phyloP scores from a whole-genome alignment of 1,140 invertebrate species.

The Calephelis nemesis region DNA sequence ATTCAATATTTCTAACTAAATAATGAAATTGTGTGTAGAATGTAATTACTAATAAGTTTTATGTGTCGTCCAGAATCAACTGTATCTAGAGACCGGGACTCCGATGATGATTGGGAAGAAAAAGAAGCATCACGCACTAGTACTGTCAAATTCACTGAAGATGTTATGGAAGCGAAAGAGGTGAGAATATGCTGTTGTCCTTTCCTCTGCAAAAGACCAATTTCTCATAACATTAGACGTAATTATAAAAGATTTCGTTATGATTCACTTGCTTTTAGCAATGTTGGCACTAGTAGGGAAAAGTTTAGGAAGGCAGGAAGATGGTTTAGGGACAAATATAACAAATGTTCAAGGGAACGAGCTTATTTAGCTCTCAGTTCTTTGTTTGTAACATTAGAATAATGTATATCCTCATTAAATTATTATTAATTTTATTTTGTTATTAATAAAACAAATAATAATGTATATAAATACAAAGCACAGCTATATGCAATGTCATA shows the following conservation, averaged over 20 bases:
- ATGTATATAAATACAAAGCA: not conserved
- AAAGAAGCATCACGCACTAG: slow-evolving; percentile 89
- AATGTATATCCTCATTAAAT: slow-evolving; percentile 20
- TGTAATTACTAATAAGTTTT: not conserved
- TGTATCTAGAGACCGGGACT: slow-evolving; percentile 70
- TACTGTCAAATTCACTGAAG: slow-evolving; percentile 94
- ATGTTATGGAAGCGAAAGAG: slow-evolving; percentile 87
- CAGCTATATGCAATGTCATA: no score
- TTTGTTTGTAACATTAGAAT: slow-evolving; percentile 63
- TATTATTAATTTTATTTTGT: no score
- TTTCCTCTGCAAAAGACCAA: slow-evolving; percentile 26
- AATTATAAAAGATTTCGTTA: slow-evolving; percentile 31
- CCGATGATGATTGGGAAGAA: slow-evolving; percentile 87
- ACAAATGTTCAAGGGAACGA: slow-evolving; percentile 48
- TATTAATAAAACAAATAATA: not conserved
- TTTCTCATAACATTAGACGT: slow-evolving; percentile 20
- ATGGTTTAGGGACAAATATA: slow-evolving; percentile 51
- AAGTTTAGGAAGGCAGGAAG: slow-evolving; percentile 37
- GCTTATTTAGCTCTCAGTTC: slow-evolving; percentile 64
- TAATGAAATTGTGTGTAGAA: not conserved
- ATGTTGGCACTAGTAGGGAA: slow-evolving; percentile 36
- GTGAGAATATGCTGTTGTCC: slow-evolving; percentile 79
- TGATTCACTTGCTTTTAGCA: slow-evolving; percentile 37
- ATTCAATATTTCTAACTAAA: no score
- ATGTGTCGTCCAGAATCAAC: slow-evolving; percentile 32